phyloP scores from a whole-genome alignment of 2,113 vertebrate genomes.

The Oreochromis tanganicae region DNA sequence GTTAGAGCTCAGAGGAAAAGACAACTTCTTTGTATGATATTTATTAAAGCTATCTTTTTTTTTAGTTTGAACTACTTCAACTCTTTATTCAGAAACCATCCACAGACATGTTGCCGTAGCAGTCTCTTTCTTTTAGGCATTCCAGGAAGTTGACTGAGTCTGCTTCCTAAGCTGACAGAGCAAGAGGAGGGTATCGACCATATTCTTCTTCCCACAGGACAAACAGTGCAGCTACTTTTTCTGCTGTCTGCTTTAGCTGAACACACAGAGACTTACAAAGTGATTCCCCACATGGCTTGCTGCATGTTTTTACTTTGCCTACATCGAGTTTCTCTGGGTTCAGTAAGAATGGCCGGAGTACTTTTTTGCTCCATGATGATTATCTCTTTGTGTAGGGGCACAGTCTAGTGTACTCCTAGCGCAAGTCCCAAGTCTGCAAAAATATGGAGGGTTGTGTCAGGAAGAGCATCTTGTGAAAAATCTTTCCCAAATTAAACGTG shows the following conservation, averaged over 20 bases:
- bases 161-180: neutral
- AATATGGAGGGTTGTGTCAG: neutral
- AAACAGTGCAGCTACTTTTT: neutral
- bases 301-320: neutral
- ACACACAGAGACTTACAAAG: neutral
- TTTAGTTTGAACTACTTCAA: neutral
- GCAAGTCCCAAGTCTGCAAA: neutral
- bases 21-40: neutral
- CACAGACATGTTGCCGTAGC: slow-evolving; percentile 10
- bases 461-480: neutral
- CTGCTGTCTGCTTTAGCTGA: neutral
- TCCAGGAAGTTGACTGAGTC: slow-evolving; percentile 9
- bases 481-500: neutral
- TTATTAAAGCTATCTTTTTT: neutral
- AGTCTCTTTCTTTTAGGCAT: slow-evolving; percentile 8
- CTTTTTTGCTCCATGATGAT: slow-evolving; percentile 25
- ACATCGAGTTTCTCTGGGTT: slow-evolving; percentile 22
- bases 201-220: neutral
- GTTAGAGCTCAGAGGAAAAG: neutral
- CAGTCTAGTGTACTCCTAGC: neutral
- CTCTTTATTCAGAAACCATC: neutral
- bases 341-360: neutral
- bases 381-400: neutral
- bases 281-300: slow-evolving; percentile 35
- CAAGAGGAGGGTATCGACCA: neutral